Conservation (phyloP, 2,888 invertebrate species). For the Eristalis tenax region DNA sequence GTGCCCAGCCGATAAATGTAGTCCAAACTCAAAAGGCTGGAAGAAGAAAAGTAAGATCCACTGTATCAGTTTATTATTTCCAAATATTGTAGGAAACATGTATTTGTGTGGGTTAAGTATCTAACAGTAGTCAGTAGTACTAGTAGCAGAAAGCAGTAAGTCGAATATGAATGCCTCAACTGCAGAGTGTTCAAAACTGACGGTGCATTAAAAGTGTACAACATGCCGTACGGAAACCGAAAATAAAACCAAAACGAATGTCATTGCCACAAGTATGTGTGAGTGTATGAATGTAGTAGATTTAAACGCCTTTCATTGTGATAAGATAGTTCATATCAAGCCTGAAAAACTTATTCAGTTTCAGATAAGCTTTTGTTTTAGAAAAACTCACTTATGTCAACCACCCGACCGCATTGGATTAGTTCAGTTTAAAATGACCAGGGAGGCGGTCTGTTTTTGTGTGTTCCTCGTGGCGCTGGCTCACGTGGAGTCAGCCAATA, state of each 20-base stretch:
- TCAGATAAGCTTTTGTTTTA: background rate
- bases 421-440: background rate
- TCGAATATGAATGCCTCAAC: too few relatives aligned
- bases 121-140: too few relatives aligned
- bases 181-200: too few relatives aligned
- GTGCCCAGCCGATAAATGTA: too few relatives aligned
- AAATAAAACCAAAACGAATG: background rate
- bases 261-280: background rate
- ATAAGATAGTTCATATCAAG: background rate
- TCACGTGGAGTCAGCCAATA: slow-evolving; percentile 26
- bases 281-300: background rate
- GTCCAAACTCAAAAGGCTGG: too few relatives aligned
- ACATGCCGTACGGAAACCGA: background rate
- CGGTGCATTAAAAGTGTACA: too few relatives aligned
- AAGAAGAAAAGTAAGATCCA: too few relatives aligned
- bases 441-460: background rate
- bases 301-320: background rate
- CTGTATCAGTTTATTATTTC: too few relatives aligned
- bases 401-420: background rate
- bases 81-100: too few relatives aligned
- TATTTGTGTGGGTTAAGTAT: too few relatives aligned
- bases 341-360: background rate
- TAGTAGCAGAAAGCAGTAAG: too few relatives aligned
- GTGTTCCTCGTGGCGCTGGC: background rate
- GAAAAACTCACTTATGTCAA: background rate